A percentile compares a stretch with the other conserved stretches of the same genome.
Conservation (phyloP, 2,888 invertebrate genomes). For the Nephrotoma flavescens region DNA sequence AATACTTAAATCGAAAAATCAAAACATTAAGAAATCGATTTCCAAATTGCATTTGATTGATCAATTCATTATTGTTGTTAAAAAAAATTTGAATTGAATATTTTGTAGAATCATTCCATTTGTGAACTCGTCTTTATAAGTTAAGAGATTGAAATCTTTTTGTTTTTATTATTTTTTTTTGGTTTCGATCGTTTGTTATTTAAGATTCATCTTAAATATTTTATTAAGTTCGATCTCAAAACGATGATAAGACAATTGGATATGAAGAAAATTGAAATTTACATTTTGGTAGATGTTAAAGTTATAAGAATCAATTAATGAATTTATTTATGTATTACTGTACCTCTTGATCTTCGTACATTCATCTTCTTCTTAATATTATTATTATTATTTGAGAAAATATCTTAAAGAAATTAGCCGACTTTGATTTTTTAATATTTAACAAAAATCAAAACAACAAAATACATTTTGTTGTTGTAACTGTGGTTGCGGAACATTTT, state of each 20-base stretch:
- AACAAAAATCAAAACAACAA: neutral
- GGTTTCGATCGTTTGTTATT: neutral
- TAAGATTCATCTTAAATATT: neutral
- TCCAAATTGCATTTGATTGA: neutral
- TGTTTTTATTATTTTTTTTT: neutral
- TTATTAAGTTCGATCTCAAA: neutral
- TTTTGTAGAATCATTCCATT: neutral
- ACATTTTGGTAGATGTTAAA: neutral
- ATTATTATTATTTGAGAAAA: neutral
- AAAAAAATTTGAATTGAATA: neutral
- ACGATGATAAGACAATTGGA: neutral
- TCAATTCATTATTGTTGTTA: neutral
- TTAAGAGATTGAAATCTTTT: neutral
- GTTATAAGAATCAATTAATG: neutral
- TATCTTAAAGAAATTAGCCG: neutral
- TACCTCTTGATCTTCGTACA: neutral
- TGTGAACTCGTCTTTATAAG: neutral
- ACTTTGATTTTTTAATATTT: neutral
- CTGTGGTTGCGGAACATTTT: neutral
- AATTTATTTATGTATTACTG: neutral
- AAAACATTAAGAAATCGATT: neutral
- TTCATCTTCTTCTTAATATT: neutral
- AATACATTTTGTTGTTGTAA: neutral
- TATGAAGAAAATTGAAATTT: neutral
- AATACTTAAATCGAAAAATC: neutral